Evolutionary conservation across 2,888 invertebrate species (phyloP).

Genomic region (Dusona sp.): DNA sequence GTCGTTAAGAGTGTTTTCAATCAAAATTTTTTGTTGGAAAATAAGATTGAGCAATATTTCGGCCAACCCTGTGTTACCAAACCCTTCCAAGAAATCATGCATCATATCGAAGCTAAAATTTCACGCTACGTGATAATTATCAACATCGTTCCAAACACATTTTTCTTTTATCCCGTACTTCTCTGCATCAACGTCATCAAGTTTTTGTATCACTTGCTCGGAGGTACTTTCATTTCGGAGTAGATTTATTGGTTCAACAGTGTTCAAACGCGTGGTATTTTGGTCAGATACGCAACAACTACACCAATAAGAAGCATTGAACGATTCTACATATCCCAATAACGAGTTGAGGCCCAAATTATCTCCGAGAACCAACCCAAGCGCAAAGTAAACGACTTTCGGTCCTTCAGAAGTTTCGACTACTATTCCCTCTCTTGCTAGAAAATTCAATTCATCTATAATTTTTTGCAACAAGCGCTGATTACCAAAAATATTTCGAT

Average conservation of each 20-base stretch:
- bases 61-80: neutral
- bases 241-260: slow-evolving; percentile 17
- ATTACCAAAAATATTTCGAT: slow-evolving; percentile 28
- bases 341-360: slow-evolving; percentile 24
- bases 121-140: slow-evolving; percentile 32
- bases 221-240: slow-evolving; percentile 21
- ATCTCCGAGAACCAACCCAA: slow-evolving; percentile 9
- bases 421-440: slow-evolving; percentile 24
- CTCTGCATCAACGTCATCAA: slow-evolving; percentile 24
- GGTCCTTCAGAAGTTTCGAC: slow-evolving; percentile 9
- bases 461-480: slow-evolving; percentile 25
- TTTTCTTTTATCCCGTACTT: slow-evolving; percentile 37
- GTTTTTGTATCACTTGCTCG: slow-evolving; percentile 16
- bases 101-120: slow-evolving; percentile 30
- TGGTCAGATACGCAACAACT: slow-evolving; percentile 23
- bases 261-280: slow-evolving; percentile 27
- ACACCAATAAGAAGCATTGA: slow-evolving; percentile 13
- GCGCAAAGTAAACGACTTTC: slow-evolving; percentile 11
- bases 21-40: slow-evolving; percentile 13
- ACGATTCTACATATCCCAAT: slow-evolving; percentile 20
- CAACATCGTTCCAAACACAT: slow-evolving; percentile 36
- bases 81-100: slow-evolving; percentile 28
- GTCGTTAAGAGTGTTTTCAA: slow-evolving; percentile 31
- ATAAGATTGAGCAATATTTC: slow-evolving; percentile 18
- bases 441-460: slow-evolving; percentile 28